Percentiles rank a stretch among this genome's conserved stretches.
phyloP scores from a whole-genome alignment of 2,113 vertebrate species.

The Hipposideros armiger region DNA sequence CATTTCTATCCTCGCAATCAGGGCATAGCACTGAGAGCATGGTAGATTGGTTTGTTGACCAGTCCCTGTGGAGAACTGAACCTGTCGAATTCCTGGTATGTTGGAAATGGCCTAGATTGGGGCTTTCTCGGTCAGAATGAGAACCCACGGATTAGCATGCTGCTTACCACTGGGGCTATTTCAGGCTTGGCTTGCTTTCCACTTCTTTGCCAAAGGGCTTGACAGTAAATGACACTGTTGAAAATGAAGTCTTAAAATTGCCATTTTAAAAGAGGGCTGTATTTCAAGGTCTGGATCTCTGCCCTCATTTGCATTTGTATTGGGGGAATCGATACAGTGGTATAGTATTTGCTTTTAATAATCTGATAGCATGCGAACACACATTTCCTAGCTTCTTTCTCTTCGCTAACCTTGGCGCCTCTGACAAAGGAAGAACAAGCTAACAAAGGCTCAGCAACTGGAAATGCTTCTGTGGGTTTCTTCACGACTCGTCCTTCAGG shows the following conservation, averaged over 20 bases:
- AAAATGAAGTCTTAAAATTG: constrained; percentile 71
- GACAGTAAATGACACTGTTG: background rate
- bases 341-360: constrained; percentile 68
- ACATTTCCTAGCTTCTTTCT: constrained; percentile 20
- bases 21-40: accelerated
- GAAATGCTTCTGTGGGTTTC: background rate
- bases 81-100: background rate
- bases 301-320: constrained; percentile 40
- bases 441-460: background rate
- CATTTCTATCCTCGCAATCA: accelerated
- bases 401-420: background rate
- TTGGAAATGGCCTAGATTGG: accelerated
- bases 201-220: constrained; percentile 26
- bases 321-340: background rate
- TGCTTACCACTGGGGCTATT: accelerated
- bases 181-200: background rate
- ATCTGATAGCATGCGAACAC: constrained; percentile 67
- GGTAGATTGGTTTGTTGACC: background rate
- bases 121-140: background rate
- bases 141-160: background rate
- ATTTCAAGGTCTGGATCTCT: constrained; percentile 46
- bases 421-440: background rate
- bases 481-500: background rate
- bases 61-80: accelerated
- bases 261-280: constrained; percentile 31